Percentiles rank a stretch among this genome's conserved stretches.
These are phyloP conservation scores for Hydropotes inermis DNA, from an alignment of 2,113 vertebrate species.

Conservation along the genomic window DNA sequence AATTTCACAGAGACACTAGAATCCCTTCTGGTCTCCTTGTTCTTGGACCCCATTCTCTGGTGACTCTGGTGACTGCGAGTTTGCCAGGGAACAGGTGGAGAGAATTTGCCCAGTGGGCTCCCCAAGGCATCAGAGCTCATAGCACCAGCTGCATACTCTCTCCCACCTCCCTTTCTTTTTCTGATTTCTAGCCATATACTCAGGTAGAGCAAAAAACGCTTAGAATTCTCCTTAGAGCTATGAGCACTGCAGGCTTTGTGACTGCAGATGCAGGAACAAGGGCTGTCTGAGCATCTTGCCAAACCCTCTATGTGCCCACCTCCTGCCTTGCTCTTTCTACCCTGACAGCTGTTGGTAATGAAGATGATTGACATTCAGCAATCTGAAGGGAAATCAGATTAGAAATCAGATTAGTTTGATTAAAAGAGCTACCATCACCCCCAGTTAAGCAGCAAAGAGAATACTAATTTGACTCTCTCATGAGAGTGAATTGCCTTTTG, in stretches of 20 bases:
- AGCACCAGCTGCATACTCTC: background rate
- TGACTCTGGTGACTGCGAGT: background rate
- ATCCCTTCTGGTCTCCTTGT: background rate
- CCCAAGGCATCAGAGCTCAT: background rate
- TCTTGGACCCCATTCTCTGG: background rate
- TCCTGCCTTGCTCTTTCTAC: background rate
- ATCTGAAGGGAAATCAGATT: constrained; percentile 63
- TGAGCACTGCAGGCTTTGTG: background rate
- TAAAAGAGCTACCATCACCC: constrained; percentile 52
- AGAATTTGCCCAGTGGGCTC: background rate
- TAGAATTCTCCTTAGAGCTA: background rate
- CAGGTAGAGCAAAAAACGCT: background rate
- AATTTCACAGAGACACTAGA: constrained; percentile 1
- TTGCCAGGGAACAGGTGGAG: background rate
- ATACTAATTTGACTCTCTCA: constrained; percentile 18
- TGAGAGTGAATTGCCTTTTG: constrained; percentile 47
- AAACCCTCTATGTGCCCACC: background rate
- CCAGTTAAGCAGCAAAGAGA: constrained; percentile 47
- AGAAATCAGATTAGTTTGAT: constrained; percentile 69
- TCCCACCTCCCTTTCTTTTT: background rate
- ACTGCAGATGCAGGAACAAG: constrained; percentile 10
- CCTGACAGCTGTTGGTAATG: constrained; percentile 46
- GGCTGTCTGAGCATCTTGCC: background rate
- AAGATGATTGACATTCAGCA: constrained; percentile 55
- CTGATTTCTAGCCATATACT: background rate